Evolutionary conservation across 1,140 invertebrate species (phyloP).

Genomic region (Papilio machaon): DNA sequence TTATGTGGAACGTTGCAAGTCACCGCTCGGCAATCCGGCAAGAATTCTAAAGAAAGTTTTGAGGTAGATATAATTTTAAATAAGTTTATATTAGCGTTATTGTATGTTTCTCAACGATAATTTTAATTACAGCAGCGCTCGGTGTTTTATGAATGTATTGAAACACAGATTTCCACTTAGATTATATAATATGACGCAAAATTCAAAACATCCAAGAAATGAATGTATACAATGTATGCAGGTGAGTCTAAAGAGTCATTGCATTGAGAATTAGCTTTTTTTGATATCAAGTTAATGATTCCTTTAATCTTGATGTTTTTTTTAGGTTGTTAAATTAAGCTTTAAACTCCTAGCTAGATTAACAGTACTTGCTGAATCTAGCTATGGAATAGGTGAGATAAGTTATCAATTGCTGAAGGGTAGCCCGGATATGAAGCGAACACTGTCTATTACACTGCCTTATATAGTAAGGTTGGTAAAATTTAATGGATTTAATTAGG

Average conservation of each 20-base stretch:
- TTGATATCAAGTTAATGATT: neutral
- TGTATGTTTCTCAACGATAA: neutral
- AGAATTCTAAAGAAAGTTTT: conserved; percentile 70
- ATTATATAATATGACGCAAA: conserved; percentile 69
- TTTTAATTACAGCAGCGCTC: conserved; percentile 64
- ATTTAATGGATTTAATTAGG: conserved; percentile 12
- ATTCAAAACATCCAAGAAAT: conserved; percentile 63
- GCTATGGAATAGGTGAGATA: conserved; percentile 82
- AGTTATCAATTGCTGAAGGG: conserved; percentile 80
- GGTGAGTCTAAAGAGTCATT: conserved; percentile 52
- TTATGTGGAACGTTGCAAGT: conserved; percentile 70
- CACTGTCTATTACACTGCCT: conserved; percentile 78
- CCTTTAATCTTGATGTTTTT: conserved; percentile 31
- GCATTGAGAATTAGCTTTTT: neutral
- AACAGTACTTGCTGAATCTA: conserved; percentile 78
- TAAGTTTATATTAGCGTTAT: neutral
- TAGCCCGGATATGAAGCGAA: conserved; percentile 72
- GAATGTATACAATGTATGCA: conserved; percentile 78
- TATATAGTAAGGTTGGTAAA: conserved; percentile 80
- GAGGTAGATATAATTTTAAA: conserved; percentile 55
- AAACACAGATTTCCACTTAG: conserved; percentile 67
- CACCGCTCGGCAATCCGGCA: conserved; percentile 71
- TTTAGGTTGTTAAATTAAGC: conserved; percentile 68
- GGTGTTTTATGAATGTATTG: conserved; percentile 72
- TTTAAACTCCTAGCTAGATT: conserved; percentile 74